These are phyloP conservation scores for Megalops atlanticus DNA, from an alignment of 2,113 vertebrate species.

Conservation along the genomic window DNA sequence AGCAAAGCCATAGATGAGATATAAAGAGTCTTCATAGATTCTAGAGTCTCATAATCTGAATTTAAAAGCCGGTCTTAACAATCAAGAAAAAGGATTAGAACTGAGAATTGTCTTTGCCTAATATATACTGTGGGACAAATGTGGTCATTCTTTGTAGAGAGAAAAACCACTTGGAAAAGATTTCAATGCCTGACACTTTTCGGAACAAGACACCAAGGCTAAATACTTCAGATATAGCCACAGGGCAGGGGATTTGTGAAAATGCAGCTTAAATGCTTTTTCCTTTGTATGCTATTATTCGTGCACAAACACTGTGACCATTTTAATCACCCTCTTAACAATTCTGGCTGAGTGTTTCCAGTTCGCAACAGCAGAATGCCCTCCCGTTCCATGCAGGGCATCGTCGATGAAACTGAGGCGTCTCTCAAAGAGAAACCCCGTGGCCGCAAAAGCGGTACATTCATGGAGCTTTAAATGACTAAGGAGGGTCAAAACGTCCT, in stretches of 20 bases:
- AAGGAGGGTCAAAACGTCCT: neutral
- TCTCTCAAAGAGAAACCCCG: neutral
- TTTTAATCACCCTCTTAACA: neutral
- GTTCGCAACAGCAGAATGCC: neutral
- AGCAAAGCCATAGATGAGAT: neutral
- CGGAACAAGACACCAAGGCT: neutral
- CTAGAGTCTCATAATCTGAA: neutral
- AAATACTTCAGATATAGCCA: neutral
- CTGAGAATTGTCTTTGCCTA: neutral
- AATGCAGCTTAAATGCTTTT: neutral
- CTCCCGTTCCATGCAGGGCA: neutral
- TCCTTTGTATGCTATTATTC: neutral
- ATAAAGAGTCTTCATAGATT: neutral
- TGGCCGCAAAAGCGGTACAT: neutral
- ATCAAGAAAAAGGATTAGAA: neutral
- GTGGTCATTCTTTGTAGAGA: neutral
- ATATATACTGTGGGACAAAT: neutral
- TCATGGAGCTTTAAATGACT: neutral
- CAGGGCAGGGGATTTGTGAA: slow-evolving; percentile 16
- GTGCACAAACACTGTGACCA: neutral
- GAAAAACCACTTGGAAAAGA: neutral
- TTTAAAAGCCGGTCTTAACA: neutral
- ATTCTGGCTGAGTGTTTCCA: neutral
- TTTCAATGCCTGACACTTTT: neutral
- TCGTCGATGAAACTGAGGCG: neutral